Evolutionary conservation across 2,888 invertebrate genomes (phyloP), one percentile per base, ranked within the genome.

Genomic region (Xestia sexstrigata): DNA sequence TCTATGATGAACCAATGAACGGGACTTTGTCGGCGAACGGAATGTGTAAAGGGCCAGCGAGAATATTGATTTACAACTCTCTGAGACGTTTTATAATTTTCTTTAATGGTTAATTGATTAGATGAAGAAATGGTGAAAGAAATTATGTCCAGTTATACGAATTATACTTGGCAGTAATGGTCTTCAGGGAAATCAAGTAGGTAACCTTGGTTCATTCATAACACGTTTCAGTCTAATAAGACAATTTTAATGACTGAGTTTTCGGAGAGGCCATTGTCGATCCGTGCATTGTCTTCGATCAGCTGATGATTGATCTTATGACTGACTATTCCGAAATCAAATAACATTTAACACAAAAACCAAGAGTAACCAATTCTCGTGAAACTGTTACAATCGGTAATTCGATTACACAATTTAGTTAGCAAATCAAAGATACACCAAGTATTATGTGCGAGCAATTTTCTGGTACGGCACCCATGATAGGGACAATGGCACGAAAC

Each of bases 401-500:
- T 60, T 55, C 13, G 26, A 67, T 83, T 78, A 65, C 74, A 70
- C 78, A 75, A 78, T 81, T 62, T 74, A 23, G 60, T 84, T 81
- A 60, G 65, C 67, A 73, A 82, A 78, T 85, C 70, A 55, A 73
- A 84, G 65, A 69, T 75, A 35, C 67, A 74, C 23, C 23, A 66
- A 71, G 68, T 52, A 66, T 69, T 73, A 63, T 9, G 60, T 52
- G 83, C 81, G 78, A 80, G 68, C 77, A 82, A 88, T 89, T 86
- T 89, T 87, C 88, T 88, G 85, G 86, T 74, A 82, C 83, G 70
- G 81, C 82, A 86, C 84, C 85, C 81, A 85, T 75, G 76, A 81
- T 70, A 83, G 88, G 90, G 90, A 89, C 91, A 93, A 91, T 91
- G 90, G 89, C 89, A 90, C 81, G 82, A 87, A 91, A 94, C 93